phyloP scores from a whole-genome alignment of 2,888 invertebrate species.

The Synanthedon myopaeformis region DNA sequence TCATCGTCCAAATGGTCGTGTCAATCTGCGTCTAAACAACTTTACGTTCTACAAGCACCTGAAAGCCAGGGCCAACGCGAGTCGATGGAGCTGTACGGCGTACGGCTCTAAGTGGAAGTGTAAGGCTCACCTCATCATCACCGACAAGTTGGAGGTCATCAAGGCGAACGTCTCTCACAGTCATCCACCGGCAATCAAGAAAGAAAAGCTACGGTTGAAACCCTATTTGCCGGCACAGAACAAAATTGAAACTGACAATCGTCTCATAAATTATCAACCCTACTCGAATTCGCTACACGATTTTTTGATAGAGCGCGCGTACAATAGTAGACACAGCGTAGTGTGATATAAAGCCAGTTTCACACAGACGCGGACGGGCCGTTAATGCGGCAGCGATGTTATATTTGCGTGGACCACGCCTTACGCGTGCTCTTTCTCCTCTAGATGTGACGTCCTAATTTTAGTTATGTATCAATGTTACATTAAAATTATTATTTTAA shows the following conservation, averaged over 20 bases:
- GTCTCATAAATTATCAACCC: too few species aligned
- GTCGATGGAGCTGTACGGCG: slow-evolving; percentile 56
- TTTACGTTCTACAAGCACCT: slow-evolving; percentile 57
- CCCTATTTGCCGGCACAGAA: neutral
- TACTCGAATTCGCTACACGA: neutral
- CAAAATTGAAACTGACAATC: neutral
- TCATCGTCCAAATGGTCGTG: slow-evolving; percentile 48
- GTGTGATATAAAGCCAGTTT: too few species aligned
- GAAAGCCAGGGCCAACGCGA: slow-evolving; percentile 45
- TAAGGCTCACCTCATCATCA: slow-evolving; percentile 52
- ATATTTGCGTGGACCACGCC: too few species aligned
- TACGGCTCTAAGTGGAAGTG: slow-evolving; percentile 56
- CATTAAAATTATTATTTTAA: too few species aligned
- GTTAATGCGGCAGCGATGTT: too few species aligned
- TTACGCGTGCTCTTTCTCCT: too few species aligned
- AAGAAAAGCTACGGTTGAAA: neutral
- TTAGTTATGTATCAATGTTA: too few species aligned
- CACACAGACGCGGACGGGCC: too few species aligned
- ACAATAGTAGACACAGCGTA: neutral
- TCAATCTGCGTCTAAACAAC: slow-evolving; percentile 52
- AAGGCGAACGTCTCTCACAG: slow-evolving; percentile 46
- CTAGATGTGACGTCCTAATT: too few species aligned
- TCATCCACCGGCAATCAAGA: slow-evolving; percentile 29
- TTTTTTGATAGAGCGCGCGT: neutral
- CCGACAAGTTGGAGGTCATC: slow-evolving; percentile 46